Evolutionary conservation across 1,140 invertebrate genomes (phyloP), one percentile per base, ranked within the genome.

Genomic region (Pomacea maculata): DNA sequence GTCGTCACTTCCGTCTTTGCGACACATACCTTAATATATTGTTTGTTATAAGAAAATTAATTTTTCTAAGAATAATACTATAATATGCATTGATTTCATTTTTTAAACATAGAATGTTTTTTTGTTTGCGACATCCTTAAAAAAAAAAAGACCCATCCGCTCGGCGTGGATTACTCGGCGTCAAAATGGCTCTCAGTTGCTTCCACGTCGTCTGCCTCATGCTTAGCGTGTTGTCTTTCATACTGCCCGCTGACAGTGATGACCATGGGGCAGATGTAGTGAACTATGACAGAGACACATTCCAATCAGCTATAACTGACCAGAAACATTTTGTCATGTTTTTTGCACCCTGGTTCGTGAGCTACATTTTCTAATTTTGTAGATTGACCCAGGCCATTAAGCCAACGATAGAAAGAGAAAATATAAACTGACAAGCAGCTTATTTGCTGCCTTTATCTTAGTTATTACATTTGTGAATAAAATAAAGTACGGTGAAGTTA

Each of bases 261-360:
- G 84, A 85, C 45, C 86, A 87, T 80, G 85, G 85, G 14, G 68
- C 78, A 21, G 73, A 81, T 15, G 84, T 80, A 55, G 45, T 83
- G 4, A 82, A 55, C 45, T 85, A 86, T 45, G 95, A 93, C 19
- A 94, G 95, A 83, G 93, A 95, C 0, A 95, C 92, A 17, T 96
- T 96, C 87, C 91, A 94, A 75, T 92, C 94, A 61, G 93, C 94
- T 81, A 91, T 96, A 4, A 90, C 92, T 55, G 89, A 87, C 72
- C 95, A 95, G 80, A 93, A 94, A 84, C 94, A 95, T 90, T 97
- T 97, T 91, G 93, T 97, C 19, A 96, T 99, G 91, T 99, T 99
- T 78, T 81, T 70, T 75, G 75, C 75, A 17, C 75, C 80, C 14
- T 77, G 65, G 80, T 78, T 63, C 76, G 80, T 81, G 15, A 61